Percentiles rank a stretch among this genome's conserved stretches.
Evolutionary conservation across 2,797 vertebrate species (phyloP).

Genomic region (Synanceia verrucosa): DNA sequence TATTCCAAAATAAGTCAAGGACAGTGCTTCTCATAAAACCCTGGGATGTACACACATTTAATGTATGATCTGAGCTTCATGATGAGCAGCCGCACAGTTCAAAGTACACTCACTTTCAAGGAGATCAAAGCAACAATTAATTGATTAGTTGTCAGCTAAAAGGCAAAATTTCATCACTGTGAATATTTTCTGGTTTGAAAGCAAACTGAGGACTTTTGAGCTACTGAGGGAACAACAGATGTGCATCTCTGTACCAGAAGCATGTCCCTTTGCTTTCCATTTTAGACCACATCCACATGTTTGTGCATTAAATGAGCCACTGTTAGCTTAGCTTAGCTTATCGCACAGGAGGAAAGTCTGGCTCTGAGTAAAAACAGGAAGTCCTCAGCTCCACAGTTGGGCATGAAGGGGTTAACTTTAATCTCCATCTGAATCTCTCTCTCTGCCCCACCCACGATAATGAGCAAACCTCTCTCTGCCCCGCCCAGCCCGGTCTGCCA

Average conservation of each 20-base stretch:
- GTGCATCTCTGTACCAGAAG: too few relatives aligned
- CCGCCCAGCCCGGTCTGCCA: slow-evolving; percentile 75
- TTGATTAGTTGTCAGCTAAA: too few relatives aligned
- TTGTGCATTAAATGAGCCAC: background rate
- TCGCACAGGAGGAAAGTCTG: too few relatives aligned
- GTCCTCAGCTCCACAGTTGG: background rate
- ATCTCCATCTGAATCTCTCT: slow-evolving; percentile 22
- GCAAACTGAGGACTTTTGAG: too few relatives aligned
- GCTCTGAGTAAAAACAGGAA: background rate
- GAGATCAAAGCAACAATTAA: too few relatives aligned
- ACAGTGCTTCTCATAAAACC: background rate
- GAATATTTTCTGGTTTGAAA: too few relatives aligned
- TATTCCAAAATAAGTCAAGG: background rate
- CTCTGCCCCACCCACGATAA: slow-evolving; percentile 75
- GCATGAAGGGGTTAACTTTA: slow-evolving; percentile 12
- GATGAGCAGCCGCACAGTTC: background rate
- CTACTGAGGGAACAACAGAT: too few relatives aligned
- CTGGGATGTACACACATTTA: background rate
- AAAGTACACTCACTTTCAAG: background rate
- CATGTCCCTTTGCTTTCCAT: background rate
- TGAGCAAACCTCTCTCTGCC: slow-evolving; percentile 76
- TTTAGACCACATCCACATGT: background rate
- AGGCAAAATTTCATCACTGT: too few relatives aligned
- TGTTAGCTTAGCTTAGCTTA: too few relatives aligned
- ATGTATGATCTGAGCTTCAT: background rate